Conservation (phyloP, 2,888 invertebrate species). For the Drosophila antonietae region DNA sequence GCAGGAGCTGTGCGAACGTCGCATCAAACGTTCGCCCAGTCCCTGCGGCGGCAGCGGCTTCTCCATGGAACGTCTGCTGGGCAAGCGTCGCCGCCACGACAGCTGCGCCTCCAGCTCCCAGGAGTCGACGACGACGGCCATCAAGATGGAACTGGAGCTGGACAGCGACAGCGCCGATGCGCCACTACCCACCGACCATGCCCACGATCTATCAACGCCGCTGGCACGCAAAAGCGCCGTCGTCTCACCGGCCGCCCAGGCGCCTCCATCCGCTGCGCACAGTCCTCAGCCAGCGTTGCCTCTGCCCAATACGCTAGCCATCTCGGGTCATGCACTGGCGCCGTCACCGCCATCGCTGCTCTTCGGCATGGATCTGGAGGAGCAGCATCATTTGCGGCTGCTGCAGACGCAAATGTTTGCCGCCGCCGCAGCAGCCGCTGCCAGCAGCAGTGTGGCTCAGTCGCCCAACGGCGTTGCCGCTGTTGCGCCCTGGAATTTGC, state of each 20-base stretch:
- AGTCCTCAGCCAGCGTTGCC: conserved; percentile 9
- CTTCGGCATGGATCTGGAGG: conserved; percentile 66
- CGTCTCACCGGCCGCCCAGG: neutral
- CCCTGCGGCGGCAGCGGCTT: conserved; percentile 70
- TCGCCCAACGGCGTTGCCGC: conserved; percentile 18
- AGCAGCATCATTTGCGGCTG: conserved; percentile 77
- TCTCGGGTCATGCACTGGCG: conserved; percentile 10
- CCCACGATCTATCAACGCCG: conserved; percentile 41
- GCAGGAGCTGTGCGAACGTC: conserved; percentile 6
- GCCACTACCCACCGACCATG: conserved; percentile 9
- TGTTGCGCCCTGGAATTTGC: conserved; percentile 77
- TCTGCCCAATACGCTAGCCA: neutral
- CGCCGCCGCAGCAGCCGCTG: conserved; percentile 81
- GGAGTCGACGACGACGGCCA: conserved; percentile 32
- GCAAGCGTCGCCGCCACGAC: conserved; percentile 73
- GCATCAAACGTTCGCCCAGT: conserved; percentile 53
- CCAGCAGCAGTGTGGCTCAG: conserved; percentile 36
- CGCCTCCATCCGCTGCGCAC: conserved; percentile 3
- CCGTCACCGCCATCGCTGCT: conserved; percentile 40
- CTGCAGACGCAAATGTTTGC: conserved; percentile 82
- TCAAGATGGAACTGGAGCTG: conserved; percentile 67
- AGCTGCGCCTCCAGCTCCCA: conserved; percentile 52
- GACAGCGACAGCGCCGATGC: conserved; percentile 43
- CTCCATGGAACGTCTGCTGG: conserved; percentile 80
- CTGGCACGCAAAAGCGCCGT: conserved; percentile 15